Base-by-base conservation (phyloP, 2,797 vertebrate species). In the Kryptolebias ocellatus region DNA sequence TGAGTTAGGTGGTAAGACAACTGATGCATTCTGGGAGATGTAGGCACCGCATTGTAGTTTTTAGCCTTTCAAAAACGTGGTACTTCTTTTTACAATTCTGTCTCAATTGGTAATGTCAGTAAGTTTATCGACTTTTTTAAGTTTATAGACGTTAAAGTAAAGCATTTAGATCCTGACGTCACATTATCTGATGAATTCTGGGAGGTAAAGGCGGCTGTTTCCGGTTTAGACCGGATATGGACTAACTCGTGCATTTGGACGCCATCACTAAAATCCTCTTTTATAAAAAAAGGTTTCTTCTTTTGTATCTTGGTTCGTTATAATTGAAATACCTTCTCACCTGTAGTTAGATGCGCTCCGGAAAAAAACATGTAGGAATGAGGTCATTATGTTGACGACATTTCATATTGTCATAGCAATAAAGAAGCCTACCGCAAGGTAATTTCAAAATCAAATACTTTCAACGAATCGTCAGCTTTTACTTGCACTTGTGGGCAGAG, bases 141-240 rank as follows among this genome's bases (percentile, higher is more conserved):
- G 8, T 28, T 27, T 15, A 24, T 12, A 52, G 11, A 20, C 18
- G 18, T 7, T 51, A 24, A 51, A 20, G 24, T 24, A 20, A 18
- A n/a, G 3, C 20, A 24, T 24, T 24, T 24, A 24, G 8, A 4
- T 10, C 9, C 8, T 14, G 2, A 44, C 11, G 14, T 44, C 34
- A 37, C 17, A 49, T 24, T 6, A 39, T 9, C 7, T 16, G 45
- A 3, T 72, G 79, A 72, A 81, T 79, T 67, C 47, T 86, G 88
- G 90, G 86, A 87, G 8, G 29, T 85, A 70, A 76, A 87, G 63
- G 74, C 67, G 3, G 16, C 5, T 34, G 34, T 15, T 91, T 92
- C 89, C 88, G 80, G 51, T 71, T 60, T 27, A 4, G 46, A 80
- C 69, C 82, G 87, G 90, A 92, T 77, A 60, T 72, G 52, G 78